Evolutionary conservation across 2,797 vertebrate species (phyloP).

Genomic region (Myioborus melanocephalus): DNA sequence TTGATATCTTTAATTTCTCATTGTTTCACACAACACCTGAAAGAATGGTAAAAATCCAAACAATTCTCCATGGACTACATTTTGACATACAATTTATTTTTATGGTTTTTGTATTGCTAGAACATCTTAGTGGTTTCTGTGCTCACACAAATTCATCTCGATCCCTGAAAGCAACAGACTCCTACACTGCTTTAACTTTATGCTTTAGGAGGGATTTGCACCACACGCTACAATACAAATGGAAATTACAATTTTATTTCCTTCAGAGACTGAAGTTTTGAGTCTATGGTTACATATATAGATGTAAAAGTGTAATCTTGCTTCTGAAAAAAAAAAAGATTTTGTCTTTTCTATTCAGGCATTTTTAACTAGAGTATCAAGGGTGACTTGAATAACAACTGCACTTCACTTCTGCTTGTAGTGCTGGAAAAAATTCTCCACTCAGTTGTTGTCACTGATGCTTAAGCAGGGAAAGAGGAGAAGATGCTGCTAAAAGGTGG

Average conservation of each 20-base stretch:
- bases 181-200: background rate
- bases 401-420: background rate
- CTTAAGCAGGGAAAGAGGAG: background rate
- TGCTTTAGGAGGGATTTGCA: background rate
- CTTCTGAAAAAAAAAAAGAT: background rate
- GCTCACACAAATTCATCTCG: background rate
- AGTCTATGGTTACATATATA: background rate
- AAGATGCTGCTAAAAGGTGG: background rate
- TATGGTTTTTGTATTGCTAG: background rate
- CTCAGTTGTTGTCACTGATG: background rate
- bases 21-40: background rate
- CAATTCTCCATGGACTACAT: background rate
- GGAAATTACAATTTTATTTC: background rate
- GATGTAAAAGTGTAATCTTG: background rate
- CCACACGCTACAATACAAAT: background rate
- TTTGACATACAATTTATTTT: background rate
- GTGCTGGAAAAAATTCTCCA: background rate
- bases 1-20: background rate
- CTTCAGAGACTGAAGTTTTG: background rate
- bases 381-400: fast-evolving
- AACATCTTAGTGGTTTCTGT: background rate
- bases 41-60: background rate
- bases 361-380: background rate
- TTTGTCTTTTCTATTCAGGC: background rate
- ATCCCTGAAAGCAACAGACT: background rate